Percentiles rank a stretch among this genome's conserved stretches.
Evolutionary conservation across 2,888 invertebrate species (phyloP).

Genomic region (Alviniconcha strummeri): DNA sequence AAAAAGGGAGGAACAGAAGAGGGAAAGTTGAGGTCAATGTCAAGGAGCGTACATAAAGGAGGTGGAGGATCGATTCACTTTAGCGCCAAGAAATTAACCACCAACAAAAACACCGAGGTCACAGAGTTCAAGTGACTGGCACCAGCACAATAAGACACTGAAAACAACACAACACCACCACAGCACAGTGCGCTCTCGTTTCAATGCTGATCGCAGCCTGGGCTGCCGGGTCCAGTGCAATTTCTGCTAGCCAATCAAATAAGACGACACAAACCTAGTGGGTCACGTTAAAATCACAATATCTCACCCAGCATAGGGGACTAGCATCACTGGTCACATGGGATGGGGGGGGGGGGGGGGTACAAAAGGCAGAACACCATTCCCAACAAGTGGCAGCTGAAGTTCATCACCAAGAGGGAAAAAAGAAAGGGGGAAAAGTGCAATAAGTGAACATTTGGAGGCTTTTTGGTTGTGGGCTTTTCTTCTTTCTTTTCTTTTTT

Average conservation of each 20-base stretch:
- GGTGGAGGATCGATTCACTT: too few relatives aligned
- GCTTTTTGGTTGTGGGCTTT: not conserved
- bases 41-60: too few relatives aligned
- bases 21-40: too few relatives aligned
- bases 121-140: too few relatives aligned
- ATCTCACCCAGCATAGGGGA: conserved; percentile 16
- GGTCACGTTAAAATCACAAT: not conserved
- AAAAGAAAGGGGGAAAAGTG: conserved; percentile 10
- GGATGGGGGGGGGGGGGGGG: not conserved
- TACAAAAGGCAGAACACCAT: conserved; percentile 31
- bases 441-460: conserved; percentile 19
- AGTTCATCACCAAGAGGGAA: not conserved
- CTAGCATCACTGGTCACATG: conserved; percentile 12
- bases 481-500: not conserved
- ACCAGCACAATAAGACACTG: not conserved
- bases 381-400: conserved; percentile 30
- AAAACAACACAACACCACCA: conserved; percentile 25
- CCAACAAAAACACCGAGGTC: too few relatives aligned
- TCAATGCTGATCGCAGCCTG: not conserved
- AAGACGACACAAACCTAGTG: conserved; percentile 25
- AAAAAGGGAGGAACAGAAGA: too few relatives aligned
- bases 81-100: too few relatives aligned
- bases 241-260: not conserved
- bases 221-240: not conserved
- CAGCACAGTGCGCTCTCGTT: conserved; percentile 24